Evolutionary conservation across 2,888 invertebrate genomes (phyloP).

Genomic region (Griposia aprilina): DNA sequence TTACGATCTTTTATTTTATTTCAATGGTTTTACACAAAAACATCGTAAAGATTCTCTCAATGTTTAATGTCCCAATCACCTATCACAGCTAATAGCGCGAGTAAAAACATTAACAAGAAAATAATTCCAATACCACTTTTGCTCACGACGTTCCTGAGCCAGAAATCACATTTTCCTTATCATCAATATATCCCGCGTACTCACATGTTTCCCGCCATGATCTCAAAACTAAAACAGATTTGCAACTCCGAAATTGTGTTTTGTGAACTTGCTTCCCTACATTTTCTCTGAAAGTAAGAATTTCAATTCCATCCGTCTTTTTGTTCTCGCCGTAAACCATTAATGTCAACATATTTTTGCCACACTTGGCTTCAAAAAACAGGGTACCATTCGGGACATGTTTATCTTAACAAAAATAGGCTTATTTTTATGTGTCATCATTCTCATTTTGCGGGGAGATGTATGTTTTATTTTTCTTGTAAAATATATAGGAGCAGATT

Average conservation of each 20-base stretch:
- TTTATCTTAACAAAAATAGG: constrained; percentile 60
- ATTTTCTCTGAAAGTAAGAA: constrained; percentile 43
- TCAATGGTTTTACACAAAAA: background rate
- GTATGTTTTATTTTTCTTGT: constrained; percentile 50
- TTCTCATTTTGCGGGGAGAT: constrained; percentile 54
- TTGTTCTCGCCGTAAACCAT: constrained; percentile 55
- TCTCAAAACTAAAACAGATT: constrained; percentile 60
- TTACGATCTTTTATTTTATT: constrained; percentile 14
- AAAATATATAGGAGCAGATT: constrained; percentile 39
- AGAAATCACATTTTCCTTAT: constrained; percentile 26
- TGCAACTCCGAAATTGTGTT: constrained; percentile 59
- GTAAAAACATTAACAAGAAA: background rate
- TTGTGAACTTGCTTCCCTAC: constrained; percentile 33
- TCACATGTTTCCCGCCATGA: constrained; percentile 17
- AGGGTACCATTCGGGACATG: constrained; percentile 48
- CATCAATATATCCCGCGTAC: constrained; percentile 13
- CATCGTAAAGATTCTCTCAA: background rate
- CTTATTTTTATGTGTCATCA: constrained; percentile 58
- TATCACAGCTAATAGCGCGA: background rate
- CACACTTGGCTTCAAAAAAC: constrained; percentile 56
- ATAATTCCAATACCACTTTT: constrained; percentile 6
- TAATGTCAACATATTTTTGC: constrained; percentile 65
- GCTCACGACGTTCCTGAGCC: background rate
- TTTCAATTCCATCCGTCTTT: constrained; percentile 60
- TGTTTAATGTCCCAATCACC: background rate